A percentile compares a stretch with the other conserved stretches of the same genome.
phyloP scores from a whole-genome alignment of 2,113 vertebrate species.

The Brachyhypopomus gauderio region DNA sequence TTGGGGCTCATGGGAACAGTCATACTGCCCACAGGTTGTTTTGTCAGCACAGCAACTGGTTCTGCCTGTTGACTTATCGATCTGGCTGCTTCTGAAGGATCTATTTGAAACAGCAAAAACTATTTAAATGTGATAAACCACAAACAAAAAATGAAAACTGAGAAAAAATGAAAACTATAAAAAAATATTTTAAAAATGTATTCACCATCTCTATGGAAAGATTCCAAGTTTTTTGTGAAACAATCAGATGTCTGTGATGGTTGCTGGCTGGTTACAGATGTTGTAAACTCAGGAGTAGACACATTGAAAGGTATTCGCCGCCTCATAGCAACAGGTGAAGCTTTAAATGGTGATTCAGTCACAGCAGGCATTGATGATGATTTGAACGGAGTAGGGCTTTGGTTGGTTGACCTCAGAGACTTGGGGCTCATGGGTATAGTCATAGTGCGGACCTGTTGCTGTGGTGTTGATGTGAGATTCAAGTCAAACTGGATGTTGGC shows the following conservation, averaged over 20 bases:
- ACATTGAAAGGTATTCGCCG: neutral
- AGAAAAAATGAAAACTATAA: neutral
- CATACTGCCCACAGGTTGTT: neutral
- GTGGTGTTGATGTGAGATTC: slow-evolving; percentile 12
- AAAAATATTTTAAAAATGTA: neutral
- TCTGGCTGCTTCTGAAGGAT: slow-evolving; percentile 1
- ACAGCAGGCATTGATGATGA: neutral
- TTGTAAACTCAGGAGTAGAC: neutral
- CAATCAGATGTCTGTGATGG: slow-evolving; percentile 7
- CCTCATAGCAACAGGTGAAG: neutral
- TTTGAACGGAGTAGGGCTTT: slow-evolving; percentile 28
- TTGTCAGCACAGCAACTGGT: neutral
- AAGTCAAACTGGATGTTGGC: slow-evolving; percentile 17
- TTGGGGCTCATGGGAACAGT: slow-evolving; percentile 30
- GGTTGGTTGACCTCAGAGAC: slow-evolving; percentile 23
- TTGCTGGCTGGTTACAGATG: slow-evolving; percentile 4
- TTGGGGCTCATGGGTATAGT: slow-evolving; percentile 29
- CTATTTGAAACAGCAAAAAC: slow-evolving; percentile 5
- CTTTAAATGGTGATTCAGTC: neutral
- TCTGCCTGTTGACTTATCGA: neutral
- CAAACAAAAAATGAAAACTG: neutral
- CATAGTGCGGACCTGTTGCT: slow-evolving; percentile 23
- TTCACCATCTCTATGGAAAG: slow-evolving; percentile 13
- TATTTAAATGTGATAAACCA: neutral
- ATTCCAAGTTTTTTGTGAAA: neutral